Evolutionary conservation across 2,888 invertebrate genomes (phyloP).

Genomic region (Drosophila melanosoma): DNA sequence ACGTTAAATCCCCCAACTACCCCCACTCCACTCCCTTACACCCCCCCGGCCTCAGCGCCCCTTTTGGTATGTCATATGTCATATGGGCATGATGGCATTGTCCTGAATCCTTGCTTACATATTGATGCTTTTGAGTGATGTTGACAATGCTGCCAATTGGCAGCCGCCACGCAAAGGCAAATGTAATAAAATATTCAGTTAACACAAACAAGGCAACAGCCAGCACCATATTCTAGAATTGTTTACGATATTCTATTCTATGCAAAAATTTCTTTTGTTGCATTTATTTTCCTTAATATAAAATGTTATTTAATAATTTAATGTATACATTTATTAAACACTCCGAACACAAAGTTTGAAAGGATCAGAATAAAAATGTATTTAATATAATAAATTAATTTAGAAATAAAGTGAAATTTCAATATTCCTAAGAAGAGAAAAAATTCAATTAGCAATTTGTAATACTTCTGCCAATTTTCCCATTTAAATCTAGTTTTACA

Average conservation of each 20-base stretch:
- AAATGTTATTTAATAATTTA: conserved; percentile 12
- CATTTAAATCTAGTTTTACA: background rate
- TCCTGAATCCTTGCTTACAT: conserved; percentile 46
- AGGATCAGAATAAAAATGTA: background rate
- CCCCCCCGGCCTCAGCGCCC: background rate
- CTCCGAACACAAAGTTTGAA: background rate
- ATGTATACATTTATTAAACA: background rate
- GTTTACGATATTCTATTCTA: conserved; percentile 46
- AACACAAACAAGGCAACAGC: conserved; percentile 36
- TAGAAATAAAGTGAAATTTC: background rate
- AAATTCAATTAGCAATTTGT: background rate
- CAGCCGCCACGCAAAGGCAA: conserved; percentile 61
- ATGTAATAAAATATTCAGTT: conserved; percentile 75
- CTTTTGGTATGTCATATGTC: conserved; percentile 10
- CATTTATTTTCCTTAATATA: conserved; percentile 25
- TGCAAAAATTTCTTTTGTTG: conserved; percentile 15
- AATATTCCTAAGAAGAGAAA: background rate
- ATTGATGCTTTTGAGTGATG: conserved; percentile 70
- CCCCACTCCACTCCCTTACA: background rate
- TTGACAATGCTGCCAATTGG: conserved; percentile 77
- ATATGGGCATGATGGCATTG: conserved; percentile 35
- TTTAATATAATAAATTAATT: background rate
- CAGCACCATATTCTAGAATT: conserved; percentile 7
- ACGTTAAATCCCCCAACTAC: conserved; percentile 43
- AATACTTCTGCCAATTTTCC: background rate